Conservation (phyloP, 2,113 vertebrate genomes). For the Platysternon megacephalum region DNA sequence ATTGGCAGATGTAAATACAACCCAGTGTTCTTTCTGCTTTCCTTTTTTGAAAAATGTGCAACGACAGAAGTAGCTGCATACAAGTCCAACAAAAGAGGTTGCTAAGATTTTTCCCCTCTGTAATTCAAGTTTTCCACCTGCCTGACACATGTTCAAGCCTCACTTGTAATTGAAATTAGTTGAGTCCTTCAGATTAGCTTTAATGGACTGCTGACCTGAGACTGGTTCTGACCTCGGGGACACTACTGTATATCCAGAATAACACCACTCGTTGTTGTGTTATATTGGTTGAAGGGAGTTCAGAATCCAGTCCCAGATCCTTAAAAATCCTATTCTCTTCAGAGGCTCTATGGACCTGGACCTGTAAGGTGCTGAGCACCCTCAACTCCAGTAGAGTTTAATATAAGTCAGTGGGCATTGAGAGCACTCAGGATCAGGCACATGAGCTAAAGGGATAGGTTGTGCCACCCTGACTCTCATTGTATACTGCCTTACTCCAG, state of each 20-base stretch:
- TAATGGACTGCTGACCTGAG: background rate
- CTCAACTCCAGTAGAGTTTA: accelerated
- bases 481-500: accelerated
- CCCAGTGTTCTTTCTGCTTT: background rate
- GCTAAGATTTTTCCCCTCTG: accelerated
- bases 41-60: background rate
- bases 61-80: background rate
- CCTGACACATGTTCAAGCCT: background rate
- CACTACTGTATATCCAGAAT: accelerated
- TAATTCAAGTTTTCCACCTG: background rate
- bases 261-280: accelerated
- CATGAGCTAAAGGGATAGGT: background rate
- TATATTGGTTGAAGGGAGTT: background rate
- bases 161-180: background rate
- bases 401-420: accelerated
- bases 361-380: no score
- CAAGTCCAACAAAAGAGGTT: background rate
- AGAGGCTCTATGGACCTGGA: no score
- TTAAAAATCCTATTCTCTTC: accelerated
- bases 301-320: accelerated
- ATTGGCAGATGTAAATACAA: background rate
- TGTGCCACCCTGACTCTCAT: background rate
- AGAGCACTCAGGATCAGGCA: accelerated
- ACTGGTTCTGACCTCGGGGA: background rate
- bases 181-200: background rate